Percentiles rank a stretch among this genome's conserved stretches.
These are phyloP conservation scores for Himalopsyche anomala DNA, from an alignment of 2,888 invertebrate species.

Conservation along the genomic window DNA sequence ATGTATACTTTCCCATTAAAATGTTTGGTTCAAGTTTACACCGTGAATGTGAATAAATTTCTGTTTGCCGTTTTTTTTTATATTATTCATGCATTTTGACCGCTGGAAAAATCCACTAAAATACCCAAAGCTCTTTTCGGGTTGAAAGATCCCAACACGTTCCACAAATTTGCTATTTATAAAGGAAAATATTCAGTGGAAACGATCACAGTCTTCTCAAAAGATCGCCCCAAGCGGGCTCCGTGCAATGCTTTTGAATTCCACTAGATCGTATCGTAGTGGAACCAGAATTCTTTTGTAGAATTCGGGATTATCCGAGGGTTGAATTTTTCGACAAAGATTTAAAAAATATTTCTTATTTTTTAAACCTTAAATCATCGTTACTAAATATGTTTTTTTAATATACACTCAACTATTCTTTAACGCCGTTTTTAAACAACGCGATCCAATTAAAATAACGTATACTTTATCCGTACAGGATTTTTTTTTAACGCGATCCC, in stretches of 20 bases:
- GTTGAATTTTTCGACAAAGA: not conserved
- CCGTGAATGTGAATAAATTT: too few species aligned
- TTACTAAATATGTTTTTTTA: too few species aligned
- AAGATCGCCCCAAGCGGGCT: not conserved
- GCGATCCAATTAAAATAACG: too few species aligned
- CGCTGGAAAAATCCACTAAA: not conserved
- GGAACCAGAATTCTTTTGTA: conserved; percentile 1
- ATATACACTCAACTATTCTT: too few species aligned
- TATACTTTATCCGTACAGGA: too few species aligned
- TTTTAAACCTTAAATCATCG: too few species aligned
- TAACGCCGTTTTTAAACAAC: too few species aligned
- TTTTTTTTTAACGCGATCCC: too few species aligned
- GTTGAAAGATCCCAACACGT: not conserved
- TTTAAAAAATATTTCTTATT: too few species aligned
- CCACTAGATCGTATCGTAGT: conserved; percentile 8
- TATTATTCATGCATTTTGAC: not conserved
- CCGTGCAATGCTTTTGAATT: conserved; percentile 14
- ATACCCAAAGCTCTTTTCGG: not conserved
- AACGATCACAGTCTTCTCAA: not conserved
- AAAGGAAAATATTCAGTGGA: conserved; percentile 26
- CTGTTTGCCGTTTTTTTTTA: not conserved
- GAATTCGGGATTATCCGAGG: not conserved
- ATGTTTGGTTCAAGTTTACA: too few species aligned
- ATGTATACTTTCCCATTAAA: too few species aligned
- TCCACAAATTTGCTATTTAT: conserved; percentile 10